Evolutionary conservation across 2,888 invertebrate genomes (phyloP), one percentile per base, ranked within the genome.

Genomic region (Apomyelois bistriatella): DNA sequence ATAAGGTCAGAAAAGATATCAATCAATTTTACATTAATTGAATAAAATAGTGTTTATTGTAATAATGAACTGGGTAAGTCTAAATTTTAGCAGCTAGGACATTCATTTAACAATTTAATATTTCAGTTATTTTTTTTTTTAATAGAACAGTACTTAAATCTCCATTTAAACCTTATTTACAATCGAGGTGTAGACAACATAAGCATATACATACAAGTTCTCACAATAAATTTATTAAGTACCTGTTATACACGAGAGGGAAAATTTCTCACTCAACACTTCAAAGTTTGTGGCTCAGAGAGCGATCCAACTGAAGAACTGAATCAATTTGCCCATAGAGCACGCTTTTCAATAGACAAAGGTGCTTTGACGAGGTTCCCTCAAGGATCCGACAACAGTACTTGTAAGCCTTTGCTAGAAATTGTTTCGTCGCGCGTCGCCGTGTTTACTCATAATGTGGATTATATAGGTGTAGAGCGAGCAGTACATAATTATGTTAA

Each of bases 281-380:
- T 72, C 68, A 72, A 74, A 76, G 70, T 70, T 64, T 65, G 55
- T 53, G 58, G 60, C 64, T 75, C 72, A 80, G 77, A 79, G 74
- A 69, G 60, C 63, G 64, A 63, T 65, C 60, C 66, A 64, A 62
- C 65, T 61, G 58, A 58, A 69, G 70, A 66, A 67, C 68, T 62
- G 67, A 76, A 83, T 81, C 80, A 84, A 82, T 79, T 82, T 79
- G 74, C 74, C 77, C 76, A 81, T 76, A 76, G 67, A 73, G 68
- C 68, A 64, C 65, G 71, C 73, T 69, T 73, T 71, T 65, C 65
- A 64, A 58, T 62, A 69, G 63, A 75, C 76, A 81, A 79, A 80
- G 76, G 69, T 74, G 68, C 77, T 79, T 79, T 77, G 76, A 79
- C 68, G 70, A 72, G 65, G 61, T 58, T 66, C 61, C 56, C 64